phyloP scores from a whole-genome alignment of 2,888 invertebrate species.

The Amphipoea lucens region DNA sequence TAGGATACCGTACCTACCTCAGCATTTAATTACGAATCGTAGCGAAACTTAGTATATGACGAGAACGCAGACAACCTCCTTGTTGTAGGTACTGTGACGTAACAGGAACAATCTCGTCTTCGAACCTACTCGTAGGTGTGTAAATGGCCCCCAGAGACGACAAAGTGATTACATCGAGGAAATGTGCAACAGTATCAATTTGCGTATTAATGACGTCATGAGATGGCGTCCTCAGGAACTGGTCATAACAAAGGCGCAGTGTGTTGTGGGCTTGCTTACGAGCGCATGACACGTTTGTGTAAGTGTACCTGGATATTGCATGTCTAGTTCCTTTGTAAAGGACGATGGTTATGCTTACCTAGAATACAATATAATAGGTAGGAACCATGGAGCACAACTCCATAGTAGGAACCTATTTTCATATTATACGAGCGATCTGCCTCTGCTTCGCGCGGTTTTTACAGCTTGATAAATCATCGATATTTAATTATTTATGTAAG shows the following conservation, averaged over 20 bases:
- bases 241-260: slow-evolving; percentile 9
- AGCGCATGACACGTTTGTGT: neutral
- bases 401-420: neutral
- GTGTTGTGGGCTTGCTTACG: slow-evolving; percentile 3
- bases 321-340: neutral
- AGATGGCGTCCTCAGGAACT: neutral
- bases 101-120: neutral
- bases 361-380: neutral
- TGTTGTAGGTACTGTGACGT: neutral
- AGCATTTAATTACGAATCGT: neutral
- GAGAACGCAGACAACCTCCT: neutral
- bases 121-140: neutral
- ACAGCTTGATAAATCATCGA: neutral
- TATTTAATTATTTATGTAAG: too few species aligned
- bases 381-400: too few species aligned
- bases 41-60: neutral
- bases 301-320: neutral
- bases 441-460: neutral
- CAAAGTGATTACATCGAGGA: slow-evolving; percentile 35
- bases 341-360: neutral
- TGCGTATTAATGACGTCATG: slow-evolving; percentile 33
- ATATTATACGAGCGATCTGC: neutral
- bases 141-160: neutral
- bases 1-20: neutral
- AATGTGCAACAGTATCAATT: slow-evolving; percentile 27